These are phyloP conservation scores for Zootoca vivipara DNA, from an alignment of 2,113 vertebrate genomes.

Conservation along the genomic window DNA sequence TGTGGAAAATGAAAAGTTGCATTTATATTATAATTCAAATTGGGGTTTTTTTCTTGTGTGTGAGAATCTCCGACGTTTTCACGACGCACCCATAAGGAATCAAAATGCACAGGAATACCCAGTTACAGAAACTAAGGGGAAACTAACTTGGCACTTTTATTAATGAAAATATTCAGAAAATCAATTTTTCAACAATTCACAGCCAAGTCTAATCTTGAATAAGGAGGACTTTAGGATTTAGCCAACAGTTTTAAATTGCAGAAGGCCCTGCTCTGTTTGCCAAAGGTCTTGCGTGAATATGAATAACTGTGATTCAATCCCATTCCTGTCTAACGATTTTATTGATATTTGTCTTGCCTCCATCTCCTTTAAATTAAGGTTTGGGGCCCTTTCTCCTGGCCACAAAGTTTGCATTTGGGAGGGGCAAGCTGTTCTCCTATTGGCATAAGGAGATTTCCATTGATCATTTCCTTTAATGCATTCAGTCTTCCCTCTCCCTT, in stretches of 20 bases:
- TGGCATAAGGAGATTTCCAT: slow-evolving; percentile 81
- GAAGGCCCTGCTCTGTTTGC: slow-evolving; percentile 56
- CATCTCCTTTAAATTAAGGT: slow-evolving; percentile 58
- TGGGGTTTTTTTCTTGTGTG: not conserved
- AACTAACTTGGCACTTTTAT: slow-evolving; percentile 48
- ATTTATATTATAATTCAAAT: slow-evolving; percentile 37
- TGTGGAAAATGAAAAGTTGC: slow-evolving; percentile 10
- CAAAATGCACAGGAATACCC: slow-evolving; percentile 30
- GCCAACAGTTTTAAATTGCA: slow-evolving; percentile 67
- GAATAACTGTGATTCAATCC: slow-evolving; percentile 74
- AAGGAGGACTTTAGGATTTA: slow-evolving; percentile 44
- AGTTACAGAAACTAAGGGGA: slow-evolving; percentile 34
- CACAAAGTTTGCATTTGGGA: slow-evolving; percentile 73
- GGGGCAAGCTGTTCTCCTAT: slow-evolving; percentile 76
- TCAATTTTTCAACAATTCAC: slow-evolving; percentile 57
- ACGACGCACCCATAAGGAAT: slow-evolving; percentile 40
- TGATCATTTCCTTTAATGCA: slow-evolving; percentile 77
- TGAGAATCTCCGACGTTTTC: slow-evolving; percentile 5
- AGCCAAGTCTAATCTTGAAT: slow-evolving; percentile 31
- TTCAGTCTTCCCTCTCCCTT: slow-evolving; percentile 71
- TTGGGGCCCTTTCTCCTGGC: slow-evolving; percentile 64
- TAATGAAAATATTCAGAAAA: slow-evolving; percentile 59
- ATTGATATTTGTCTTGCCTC: slow-evolving; percentile 70
- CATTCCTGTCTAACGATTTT: slow-evolving; percentile 70
- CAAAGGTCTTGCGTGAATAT: slow-evolving; percentile 68